Evolutionary conservation across 2,113 vertebrate genomes (phyloP), one percentile per base, ranked within the genome.

Genomic region (Heptranchias perlo): DNA sequence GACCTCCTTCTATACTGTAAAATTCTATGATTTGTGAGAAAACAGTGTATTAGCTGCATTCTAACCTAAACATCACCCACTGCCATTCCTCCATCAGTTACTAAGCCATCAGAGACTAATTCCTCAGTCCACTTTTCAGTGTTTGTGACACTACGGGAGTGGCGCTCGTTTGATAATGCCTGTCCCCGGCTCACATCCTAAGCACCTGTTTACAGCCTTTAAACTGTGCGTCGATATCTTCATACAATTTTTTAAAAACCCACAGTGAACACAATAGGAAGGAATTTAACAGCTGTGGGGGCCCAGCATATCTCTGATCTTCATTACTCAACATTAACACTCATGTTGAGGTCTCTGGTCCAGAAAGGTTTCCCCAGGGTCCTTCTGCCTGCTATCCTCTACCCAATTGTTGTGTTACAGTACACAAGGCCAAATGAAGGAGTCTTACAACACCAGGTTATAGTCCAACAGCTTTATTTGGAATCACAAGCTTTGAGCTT

Each of bases 211-310:
- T 58, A 35, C 87, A 25, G 52, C 87, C 16, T 35, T 91, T 91
- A 91, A 91, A 91, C 52, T 10, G 25, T 54, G 84, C 6, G 39
- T 91, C 31, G 25, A 35, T 91, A 58, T 91, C 52, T 58, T 61
- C 58, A 52, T 82, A 82, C 78, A 21, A 44, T 82, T 82, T 54
- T 89, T 89, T 61, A 13, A 58, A 86, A 91, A 58, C 31, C 87
- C 86, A 89, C 52, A 91, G 87, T 58, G 52, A 54, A 91, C 87
- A 91, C 87, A 91, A 91, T 91, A 58, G 87, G 87, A 91, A 91
- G 87, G 87, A 91, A 91, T 91, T 91, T 91, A 91, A 91, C 87
- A 91, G 87, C 87, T 91, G 87, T 4, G 14, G 87, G 28, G 87
- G 87, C 87, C 87, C 52, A 58, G 44, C 52, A 58, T 58, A 52